Conservation (phyloP, 2,888 invertebrate genomes). For the Panopea generosa region DNA sequence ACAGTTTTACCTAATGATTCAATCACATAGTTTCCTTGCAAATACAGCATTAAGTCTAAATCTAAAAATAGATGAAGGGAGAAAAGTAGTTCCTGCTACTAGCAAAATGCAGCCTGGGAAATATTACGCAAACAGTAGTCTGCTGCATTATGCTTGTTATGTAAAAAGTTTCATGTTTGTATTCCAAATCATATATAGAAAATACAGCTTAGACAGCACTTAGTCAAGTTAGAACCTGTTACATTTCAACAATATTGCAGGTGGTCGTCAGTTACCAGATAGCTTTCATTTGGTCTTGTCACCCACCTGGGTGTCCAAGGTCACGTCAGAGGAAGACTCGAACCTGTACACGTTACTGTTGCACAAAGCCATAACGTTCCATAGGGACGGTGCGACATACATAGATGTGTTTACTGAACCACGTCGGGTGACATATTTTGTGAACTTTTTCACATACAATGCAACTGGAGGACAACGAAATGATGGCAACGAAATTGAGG, state of each 20-base stretch:
- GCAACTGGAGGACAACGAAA: slow-evolving; percentile 60
- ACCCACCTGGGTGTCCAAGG: slow-evolving; percentile 61
- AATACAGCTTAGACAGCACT: too few species aligned
- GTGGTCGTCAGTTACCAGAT: slow-evolving; percentile 65
- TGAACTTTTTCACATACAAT: slow-evolving; percentile 67
- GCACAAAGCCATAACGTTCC: slow-evolving; percentile 70
- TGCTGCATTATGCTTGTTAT: too few species aligned
- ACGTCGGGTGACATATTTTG: slow-evolving; percentile 68
- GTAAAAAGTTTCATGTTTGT: too few species aligned
- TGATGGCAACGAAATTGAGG: slow-evolving; percentile 32
- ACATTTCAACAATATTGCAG: slow-evolving; percentile 17
- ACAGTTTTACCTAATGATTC: too few species aligned
- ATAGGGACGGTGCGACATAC: slow-evolving; percentile 61
- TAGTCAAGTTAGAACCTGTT: too few species aligned
- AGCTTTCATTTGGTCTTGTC: slow-evolving; percentile 67
- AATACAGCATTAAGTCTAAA: too few species aligned
- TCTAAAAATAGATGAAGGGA: too few species aligned
- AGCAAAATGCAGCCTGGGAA: too few species aligned
- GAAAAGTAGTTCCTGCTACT: too few species aligned
- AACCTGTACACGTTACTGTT: slow-evolving; percentile 56
- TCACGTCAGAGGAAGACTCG: slow-evolving; percentile 23
- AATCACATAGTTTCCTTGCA: too few species aligned
- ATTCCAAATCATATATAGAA: too few species aligned
- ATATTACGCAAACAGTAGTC: too few species aligned
- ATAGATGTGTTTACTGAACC: slow-evolving; percentile 68